Base-by-base conservation (phyloP, 2,113 vertebrate genomes). In the Larimichthys polyactis region DNA sequence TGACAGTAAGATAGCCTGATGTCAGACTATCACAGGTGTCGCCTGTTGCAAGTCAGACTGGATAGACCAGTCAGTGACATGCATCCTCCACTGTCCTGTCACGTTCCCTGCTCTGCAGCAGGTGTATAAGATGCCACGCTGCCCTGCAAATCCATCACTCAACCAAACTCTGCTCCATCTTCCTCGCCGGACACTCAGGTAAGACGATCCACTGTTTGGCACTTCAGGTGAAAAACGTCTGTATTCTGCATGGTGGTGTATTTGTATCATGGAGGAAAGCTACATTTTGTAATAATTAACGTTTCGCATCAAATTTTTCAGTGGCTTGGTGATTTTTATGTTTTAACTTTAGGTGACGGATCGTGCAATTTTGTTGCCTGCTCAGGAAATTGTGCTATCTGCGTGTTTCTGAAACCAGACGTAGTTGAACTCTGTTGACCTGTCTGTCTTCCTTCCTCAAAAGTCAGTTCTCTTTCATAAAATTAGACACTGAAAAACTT, bases 11-110 rank as follows among this genome's bases (percentile, higher is more conserved):
- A 74, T 49, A 11, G 29, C 20, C 74, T 68, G 77, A 87, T 76
- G 71, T 76, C 66, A 84, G 83, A 22, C 19, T 69, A 58, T 44
- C 14, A 7, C 12, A 81, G 19, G 22, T 52, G 29, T 57, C 15
- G 36, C 17, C 36, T 40, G 36, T 8, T 36, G 11, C 32, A 8
- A 14, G 43, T 49, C 29, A 1, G 24, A 89, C 89, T 62, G 74
- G 82, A 78, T 48, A 2, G 74, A 91, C 82, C 71, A 63, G 84
- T 83, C 36, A 0, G 36, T 66, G 62, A 49, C 58, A 48, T 40
- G 17, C 52, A 16, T 46, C 24, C 52, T 2, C 27, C 27, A 16
- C 4, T 44, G 51, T 44, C 51, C 22, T 32, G 68, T 77, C 82
- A 87, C 52, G 24, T 36, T 81, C 71, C 24, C 49, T 0, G 12